Conservation (phyloP, 2,113 vertebrate species). For the Cinclus mexicanus region DNA sequence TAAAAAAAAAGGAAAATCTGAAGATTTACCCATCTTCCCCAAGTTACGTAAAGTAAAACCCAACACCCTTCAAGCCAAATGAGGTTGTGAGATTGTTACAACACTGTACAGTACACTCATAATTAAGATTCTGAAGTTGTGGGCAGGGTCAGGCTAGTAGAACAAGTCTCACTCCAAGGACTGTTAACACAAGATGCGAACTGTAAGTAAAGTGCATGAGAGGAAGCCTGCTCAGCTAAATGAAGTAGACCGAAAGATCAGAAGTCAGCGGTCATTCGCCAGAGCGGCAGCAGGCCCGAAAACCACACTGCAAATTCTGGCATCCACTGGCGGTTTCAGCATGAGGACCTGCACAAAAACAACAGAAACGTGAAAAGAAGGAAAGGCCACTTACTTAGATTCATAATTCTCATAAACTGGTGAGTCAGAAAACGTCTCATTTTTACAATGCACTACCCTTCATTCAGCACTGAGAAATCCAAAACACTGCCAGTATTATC, state of each 20-base stretch:
- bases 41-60: conserved; percentile 57
- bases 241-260: conserved; percentile 71
- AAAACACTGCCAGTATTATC: rapidly evolving
- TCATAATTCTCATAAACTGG: neutral
- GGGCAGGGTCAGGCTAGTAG: conserved; percentile 64
- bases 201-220: conserved; percentile 92
- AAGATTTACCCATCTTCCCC: conserved; percentile 51
- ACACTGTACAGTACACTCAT: conserved; percentile 73
- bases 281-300: conserved; percentile 97
- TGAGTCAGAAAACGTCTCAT: neutral
- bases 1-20: neutral
- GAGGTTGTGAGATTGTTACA: conserved; percentile 65
- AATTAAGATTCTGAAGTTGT: conserved; percentile 56
- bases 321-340: conserved; percentile 97
- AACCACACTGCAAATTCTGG: conserved; percentile 99
- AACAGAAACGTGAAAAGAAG: conserved; percentile 76
- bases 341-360: conserved; percentile 90
- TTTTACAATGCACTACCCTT: neutral
- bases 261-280: conserved; percentile 86
- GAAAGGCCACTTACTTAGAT: neutral
- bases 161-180: conserved; percentile 71
- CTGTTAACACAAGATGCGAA: conserved; percentile 77
- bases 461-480: neutral
- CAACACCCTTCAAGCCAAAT: conserved; percentile 66
- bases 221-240: conserved; percentile 81